Conservation (phyloP, 2,888 invertebrate species). For the Plebejus melissa region DNA sequence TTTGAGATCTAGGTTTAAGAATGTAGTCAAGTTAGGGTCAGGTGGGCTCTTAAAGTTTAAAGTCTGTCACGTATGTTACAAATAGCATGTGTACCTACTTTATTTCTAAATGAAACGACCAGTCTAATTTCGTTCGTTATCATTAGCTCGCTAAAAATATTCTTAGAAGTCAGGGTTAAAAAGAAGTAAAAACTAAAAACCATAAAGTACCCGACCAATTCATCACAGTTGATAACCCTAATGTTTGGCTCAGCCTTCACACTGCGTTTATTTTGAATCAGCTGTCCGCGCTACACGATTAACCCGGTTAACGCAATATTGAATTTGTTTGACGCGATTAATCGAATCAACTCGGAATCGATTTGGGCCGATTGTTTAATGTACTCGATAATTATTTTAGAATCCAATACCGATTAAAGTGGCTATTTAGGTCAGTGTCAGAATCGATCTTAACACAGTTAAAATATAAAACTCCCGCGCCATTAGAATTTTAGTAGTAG, state of each 20-base stretch:
- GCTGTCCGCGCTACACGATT: neutral
- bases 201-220: neutral
- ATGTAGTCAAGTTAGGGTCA: no score
- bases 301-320: conserved; percentile 11
- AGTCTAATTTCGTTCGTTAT: no score
- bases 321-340: conserved; percentile 12
- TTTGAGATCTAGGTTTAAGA: no score
- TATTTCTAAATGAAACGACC: no score
- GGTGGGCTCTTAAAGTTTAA: no score
- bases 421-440: conserved; percentile 11
- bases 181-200: neutral
- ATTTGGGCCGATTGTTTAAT: conserved; percentile 19
- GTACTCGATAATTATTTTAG: conserved; percentile 16
- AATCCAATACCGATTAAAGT: conserved; percentile 8
- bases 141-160: no score
- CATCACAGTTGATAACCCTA: neutral
- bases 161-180: neutral
- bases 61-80: no score
- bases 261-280: conserved; percentile 8
- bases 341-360: conserved; percentile 9
- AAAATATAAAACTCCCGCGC: neutral
- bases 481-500: neutral
- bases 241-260: neutral
- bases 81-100: no score
- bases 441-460: neutral